Base-by-base conservation (phyloP, 53 echinoderm and acorn worm species). In the Echinometra lucunter region DNA sequence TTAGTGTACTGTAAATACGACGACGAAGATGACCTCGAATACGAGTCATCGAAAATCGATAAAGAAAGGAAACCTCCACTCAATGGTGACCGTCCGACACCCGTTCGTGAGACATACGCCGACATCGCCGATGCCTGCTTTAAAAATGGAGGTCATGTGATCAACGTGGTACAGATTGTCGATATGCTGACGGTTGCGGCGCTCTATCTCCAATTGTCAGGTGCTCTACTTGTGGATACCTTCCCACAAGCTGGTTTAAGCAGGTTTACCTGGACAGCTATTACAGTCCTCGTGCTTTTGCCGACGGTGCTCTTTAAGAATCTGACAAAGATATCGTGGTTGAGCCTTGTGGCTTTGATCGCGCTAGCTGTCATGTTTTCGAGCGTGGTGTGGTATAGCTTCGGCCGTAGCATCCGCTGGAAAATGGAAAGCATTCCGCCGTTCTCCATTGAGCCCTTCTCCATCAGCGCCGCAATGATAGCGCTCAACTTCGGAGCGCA, bases 401-500 rank as follows among this genome's bases (percentile, higher is more conserved):
- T 99, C 32, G 97, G 96, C n/a, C 88, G 94, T 57, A 97, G 97
- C 81, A 94, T 98, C 27, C 88, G 27, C 23, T 99, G 99, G 99
- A 95, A 97, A 44, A 75, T 99, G 28, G 89, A 93, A 6, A 95
- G 92, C 66, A 93, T 99, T 32, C 97, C 99, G 9, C 47, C 91
- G 0, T 99, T 99, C 90, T 69, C 97, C 34, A 74, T 97, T 13
- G 95, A 99, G 57, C 57, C 81, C 19, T 98, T 96, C 95, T 95
- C 96, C 35, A 91, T 99, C 44, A 99, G 99, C 92, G 95, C 96
- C 53, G 97, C 99, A 27, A 97, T 99, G 37, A 98, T 99, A 44
- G 89, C 98, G 19, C 97, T 99, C 85, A 99, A 97, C 92, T 99
- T 99, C 82, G 99, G 99, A 38, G 97, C 97, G 38, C 99, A 99